These are phyloP conservation scores for Nemotelus nigrinus DNA, from an alignment of 2,888 invertebrate species.

Conservation along the genomic window DNA sequence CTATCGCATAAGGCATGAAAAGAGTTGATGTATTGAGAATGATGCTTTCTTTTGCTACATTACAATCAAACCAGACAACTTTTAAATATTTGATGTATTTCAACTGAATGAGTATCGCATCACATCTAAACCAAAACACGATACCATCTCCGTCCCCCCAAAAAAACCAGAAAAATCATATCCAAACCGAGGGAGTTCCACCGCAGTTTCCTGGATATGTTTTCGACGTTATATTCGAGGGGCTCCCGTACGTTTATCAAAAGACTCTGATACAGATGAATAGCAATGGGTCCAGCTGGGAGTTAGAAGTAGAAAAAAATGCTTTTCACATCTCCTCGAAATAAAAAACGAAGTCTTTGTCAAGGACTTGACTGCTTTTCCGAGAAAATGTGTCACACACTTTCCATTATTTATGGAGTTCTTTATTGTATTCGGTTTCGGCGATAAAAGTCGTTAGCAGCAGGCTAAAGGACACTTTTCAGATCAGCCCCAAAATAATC, in stretches of 20 bases:
- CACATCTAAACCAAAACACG: too few species aligned
- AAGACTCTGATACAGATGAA: constrained; percentile 26
- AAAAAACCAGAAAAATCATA: background rate
- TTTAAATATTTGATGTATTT: too few species aligned
- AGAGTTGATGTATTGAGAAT: too few species aligned
- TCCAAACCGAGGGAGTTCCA: background rate
- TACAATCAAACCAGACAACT: too few species aligned
- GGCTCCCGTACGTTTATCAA: constrained; percentile 35
- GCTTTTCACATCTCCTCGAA: background rate
- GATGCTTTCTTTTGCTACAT: too few species aligned
- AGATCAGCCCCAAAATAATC: constrained; percentile 32
- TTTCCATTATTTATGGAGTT: constrained; percentile 55
- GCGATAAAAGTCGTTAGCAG: constrained; percentile 36
- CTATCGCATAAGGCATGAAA: too few species aligned
- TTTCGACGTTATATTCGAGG: background rate
- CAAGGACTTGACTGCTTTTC: background rate
- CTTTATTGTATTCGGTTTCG: constrained; percentile 52
- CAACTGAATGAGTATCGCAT: too few species aligned
- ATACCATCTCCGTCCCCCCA: too few species aligned
- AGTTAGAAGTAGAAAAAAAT: background rate
- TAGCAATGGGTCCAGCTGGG: constrained; percentile 17
- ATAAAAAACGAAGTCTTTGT: background rate
- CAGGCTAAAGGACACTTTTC: constrained; percentile 6
- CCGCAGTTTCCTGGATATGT: background rate
- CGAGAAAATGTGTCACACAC: constrained; percentile 54